phyloP scores from a whole-genome alignment of 2,888 invertebrate genomes.

The Platycheirus albimanus region DNA sequence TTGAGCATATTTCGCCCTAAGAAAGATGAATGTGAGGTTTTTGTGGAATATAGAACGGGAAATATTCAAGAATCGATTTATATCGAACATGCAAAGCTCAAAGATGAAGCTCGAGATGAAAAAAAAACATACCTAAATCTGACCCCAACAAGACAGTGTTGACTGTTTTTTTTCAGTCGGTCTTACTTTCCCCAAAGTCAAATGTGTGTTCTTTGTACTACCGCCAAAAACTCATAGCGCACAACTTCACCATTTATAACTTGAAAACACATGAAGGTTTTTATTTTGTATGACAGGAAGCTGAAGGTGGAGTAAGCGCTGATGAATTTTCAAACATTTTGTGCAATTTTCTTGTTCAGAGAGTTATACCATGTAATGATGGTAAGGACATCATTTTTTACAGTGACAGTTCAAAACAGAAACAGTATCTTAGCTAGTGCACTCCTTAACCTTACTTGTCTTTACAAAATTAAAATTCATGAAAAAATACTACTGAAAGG shows the following conservation, averaged over 20 bases:
- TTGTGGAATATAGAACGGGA: constrained; percentile 22
- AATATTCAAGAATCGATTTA: constrained; percentile 22
- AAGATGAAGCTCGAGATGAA: constrained; percentile 18
- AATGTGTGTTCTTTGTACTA: constrained; percentile 18
- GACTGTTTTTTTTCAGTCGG: background rate
- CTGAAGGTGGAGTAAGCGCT: constrained; percentile 11
- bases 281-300: constrained; percentile 10
- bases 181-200: constrained; percentile 8
- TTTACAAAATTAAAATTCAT: background rate
- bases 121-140: constrained; percentile 12
- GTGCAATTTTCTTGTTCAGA: constrained; percentile 17
- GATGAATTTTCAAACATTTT: constrained; percentile 25
- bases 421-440: background rate
- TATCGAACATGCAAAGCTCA: constrained; percentile 17
- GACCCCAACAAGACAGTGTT: constrained; percentile 19
- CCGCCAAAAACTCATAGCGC: constrained; percentile 4
- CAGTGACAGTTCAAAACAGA: background rate
- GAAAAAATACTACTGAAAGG: constrained; percentile 3
- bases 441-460: background rate
- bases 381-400: background rate
- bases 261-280: constrained; percentile 18
- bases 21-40: constrained; percentile 36
- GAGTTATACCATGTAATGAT: background rate
- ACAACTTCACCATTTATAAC: constrained; percentile 17
- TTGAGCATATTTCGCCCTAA: constrained; percentile 20